Conservation (phyloP, 2,888 invertebrate species). For the Lottia gigantea region DNA sequence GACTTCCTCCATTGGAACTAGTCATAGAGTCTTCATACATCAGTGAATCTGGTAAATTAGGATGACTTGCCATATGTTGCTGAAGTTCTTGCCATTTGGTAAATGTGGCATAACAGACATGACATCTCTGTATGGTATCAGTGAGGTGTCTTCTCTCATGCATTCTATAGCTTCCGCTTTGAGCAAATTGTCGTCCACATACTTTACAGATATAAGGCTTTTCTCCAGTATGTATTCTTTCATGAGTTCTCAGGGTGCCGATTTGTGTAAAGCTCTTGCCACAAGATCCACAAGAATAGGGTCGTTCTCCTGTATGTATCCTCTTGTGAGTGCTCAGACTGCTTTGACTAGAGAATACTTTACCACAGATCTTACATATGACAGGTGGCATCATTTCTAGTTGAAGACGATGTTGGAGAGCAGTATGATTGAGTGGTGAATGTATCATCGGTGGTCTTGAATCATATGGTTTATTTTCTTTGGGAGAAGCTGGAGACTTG, state of each 20-base stretch:
- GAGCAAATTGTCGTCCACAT: slow-evolving; percentile 54
- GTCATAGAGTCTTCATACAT: slow-evolving; percentile 9
- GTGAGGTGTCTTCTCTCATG: slow-evolving; percentile 59
- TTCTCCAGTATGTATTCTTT: slow-evolving; percentile 59
- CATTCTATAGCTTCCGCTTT: slow-evolving; percentile 60
- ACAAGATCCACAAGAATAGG: slow-evolving; percentile 52
- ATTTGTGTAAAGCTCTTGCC: slow-evolving; percentile 62
- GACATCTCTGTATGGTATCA: slow-evolving; percentile 56
- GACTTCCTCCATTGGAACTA: background rate
- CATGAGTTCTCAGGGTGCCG: slow-evolving; percentile 58
- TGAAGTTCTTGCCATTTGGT: slow-evolving; percentile 52
- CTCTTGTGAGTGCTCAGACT: slow-evolving; percentile 56
- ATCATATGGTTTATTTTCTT: slow-evolving; percentile 23
- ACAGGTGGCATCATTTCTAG: slow-evolving; percentile 26
- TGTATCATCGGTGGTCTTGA: slow-evolving; percentile 26
- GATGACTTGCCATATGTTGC: slow-evolving; percentile 55
- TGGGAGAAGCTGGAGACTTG: slow-evolving; percentile 40
- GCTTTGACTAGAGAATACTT: slow-evolving; percentile 57
- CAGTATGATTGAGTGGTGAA: slow-evolving; percentile 15
- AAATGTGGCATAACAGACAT: slow-evolving; percentile 55
- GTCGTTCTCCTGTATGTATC: slow-evolving; percentile 59
- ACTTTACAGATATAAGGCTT: slow-evolving; percentile 57
- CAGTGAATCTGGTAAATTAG: slow-evolving; percentile 27
- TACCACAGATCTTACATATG: slow-evolving; percentile 55
- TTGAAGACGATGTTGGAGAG: slow-evolving; percentile 28